Percentiles rank a stretch among this genome's conserved stretches.
These are phyloP conservation scores for Heliconius nattereri DNA, from an alignment of 1,140 invertebrate species.

Conservation along the genomic window DNA sequence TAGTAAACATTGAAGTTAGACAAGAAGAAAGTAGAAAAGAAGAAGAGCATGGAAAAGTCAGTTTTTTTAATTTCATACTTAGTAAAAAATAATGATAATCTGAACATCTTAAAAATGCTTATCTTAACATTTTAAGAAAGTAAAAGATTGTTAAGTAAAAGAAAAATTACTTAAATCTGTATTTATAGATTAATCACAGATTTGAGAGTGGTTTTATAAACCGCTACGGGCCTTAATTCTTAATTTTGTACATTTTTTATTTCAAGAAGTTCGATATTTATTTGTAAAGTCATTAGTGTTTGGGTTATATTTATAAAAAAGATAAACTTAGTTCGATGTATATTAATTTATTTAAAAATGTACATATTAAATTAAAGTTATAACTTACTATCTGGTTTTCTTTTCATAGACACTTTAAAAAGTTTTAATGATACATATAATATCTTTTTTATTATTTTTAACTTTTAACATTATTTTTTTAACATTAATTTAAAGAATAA, in stretches of 20 bases:
- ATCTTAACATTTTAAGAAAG: too few relatives aligned
- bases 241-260: not conserved
- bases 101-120: too few relatives aligned
- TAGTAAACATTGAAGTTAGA: not conserved
- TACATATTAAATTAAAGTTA: conserved; percentile 5
- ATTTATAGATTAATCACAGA: too few relatives aligned
- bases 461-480: too few relatives aligned
- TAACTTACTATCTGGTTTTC: not conserved
- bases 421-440: not conserved
- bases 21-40: too few relatives aligned
- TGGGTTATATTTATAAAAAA: not conserved
- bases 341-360: not conserved
- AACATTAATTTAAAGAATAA: not conserved
- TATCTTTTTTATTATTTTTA: not conserved
- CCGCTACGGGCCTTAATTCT: not conserved
- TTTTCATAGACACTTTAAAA: not conserved
- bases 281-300: not conserved
- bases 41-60: too few relatives aligned
- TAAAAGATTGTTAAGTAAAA: too few relatives aligned
- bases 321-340: not conserved
- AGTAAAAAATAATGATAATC: too few relatives aligned
- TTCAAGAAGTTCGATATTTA: not conserved
- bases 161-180: too few relatives aligned
- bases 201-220: too few relatives aligned
- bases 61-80: too few relatives aligned